phyloP scores from a whole-genome alignment of 2,113 vertebrate genomes.

The Laticauda laticaudata region DNA sequence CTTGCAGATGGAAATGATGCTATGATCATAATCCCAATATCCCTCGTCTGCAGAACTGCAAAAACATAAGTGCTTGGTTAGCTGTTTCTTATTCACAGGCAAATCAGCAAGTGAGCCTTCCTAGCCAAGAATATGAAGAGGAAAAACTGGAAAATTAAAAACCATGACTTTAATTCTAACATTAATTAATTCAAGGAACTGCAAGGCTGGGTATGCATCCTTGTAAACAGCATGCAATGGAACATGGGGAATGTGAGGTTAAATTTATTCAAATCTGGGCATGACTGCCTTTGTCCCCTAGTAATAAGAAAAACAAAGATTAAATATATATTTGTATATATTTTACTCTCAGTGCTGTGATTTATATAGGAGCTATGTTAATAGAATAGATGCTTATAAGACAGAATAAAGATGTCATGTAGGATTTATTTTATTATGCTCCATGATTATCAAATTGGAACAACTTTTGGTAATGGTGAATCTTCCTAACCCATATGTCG shows the following conservation, averaged over 20 bases:
- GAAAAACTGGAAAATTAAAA: background rate
- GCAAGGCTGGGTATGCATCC: background rate
- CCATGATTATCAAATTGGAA: background rate
- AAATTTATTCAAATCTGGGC: background rate
- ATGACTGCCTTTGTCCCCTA: background rate
- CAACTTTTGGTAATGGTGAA: background rate
- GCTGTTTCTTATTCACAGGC: background rate
- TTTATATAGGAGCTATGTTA: background rate
- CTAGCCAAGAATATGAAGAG: background rate
- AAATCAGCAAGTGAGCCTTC: background rate
- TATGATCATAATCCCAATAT: background rate
- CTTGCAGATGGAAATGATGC: slow-evolving; percentile 34
- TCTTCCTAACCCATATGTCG: background rate
- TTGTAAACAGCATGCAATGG: background rate
- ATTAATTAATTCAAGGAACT: background rate
- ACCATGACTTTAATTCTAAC: background rate
- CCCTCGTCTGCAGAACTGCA: background rate
- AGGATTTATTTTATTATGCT: background rate
- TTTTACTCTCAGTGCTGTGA: background rate
- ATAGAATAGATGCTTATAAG: background rate
- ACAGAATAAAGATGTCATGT: background rate
- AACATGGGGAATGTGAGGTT: background rate
- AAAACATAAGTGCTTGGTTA: background rate
- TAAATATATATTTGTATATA: background rate
- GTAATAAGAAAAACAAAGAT: background rate